Conservation (phyloP, 2,797 vertebrate species). For the Spinibarbus caldwelli region DNA sequence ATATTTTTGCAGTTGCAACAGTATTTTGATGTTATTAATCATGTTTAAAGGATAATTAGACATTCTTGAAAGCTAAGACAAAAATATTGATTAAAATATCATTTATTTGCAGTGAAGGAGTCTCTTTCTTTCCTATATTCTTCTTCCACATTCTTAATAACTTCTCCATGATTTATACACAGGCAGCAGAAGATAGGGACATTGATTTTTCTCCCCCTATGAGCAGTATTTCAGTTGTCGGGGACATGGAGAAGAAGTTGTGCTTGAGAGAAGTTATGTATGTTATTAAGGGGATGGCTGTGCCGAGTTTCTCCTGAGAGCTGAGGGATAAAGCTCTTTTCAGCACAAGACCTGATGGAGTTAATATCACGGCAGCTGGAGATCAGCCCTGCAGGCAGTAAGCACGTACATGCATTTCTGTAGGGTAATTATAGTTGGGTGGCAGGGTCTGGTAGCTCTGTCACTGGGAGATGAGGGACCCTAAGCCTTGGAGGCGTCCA, state of each 20-base stretch:
- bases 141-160: slow-evolving; percentile 60
- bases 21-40: no score
- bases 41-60: not conserved
- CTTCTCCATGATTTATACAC: slow-evolving; percentile 25
- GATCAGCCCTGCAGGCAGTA: slow-evolving; percentile 56
- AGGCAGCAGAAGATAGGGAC: slow-evolving; percentile 59
- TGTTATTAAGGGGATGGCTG: slow-evolving; percentile 79
- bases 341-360: slow-evolving; percentile 60
- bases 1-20: no score
- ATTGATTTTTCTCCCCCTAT: slow-evolving; percentile 80
- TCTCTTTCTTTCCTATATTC: slow-evolving; percentile 2
- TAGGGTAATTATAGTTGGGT: slow-evolving; percentile 48
- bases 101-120: not conserved
- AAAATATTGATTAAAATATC: not conserved
- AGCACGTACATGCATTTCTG: slow-evolving; percentile 60
- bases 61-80: not conserved
- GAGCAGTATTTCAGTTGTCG: slow-evolving; percentile 76
- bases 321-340: slow-evolving; percentile 46
- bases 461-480: slow-evolving; percentile 60
- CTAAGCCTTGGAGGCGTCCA: slow-evolving; percentile 66
- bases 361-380: slow-evolving; percentile 54
- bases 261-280: slow-evolving; percentile 79
- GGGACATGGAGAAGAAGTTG: slow-evolving; percentile 77
- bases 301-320: slow-evolving; percentile 65
- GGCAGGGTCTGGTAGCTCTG: slow-evolving; percentile 46